Base-by-base conservation (phyloP, 37 sponge, comb jelly and placozoan genomes). In the Spongilla lacustris region DNA sequence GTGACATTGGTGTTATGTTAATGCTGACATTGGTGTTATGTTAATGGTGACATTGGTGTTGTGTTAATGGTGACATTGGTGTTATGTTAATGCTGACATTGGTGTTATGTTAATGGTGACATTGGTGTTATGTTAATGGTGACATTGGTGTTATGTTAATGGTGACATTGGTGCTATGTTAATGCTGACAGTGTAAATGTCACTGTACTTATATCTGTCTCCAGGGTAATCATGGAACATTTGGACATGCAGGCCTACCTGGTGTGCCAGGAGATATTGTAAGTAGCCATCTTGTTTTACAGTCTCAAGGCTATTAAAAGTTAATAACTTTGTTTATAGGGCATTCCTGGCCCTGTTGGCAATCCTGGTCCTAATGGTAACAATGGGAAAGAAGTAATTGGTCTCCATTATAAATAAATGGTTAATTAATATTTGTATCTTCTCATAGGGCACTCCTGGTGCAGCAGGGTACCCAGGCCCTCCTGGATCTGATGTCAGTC, bases 211-310 rank as follows among this genome's bases (percentile, higher is more conserved):
- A 28, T n/a, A n/a, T n/a, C n/a, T n/a, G n/a, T n/a, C n/a, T 70
- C 50, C 84, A 83, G 84, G 90, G 90, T 0, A 28, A 22, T 9
- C 81, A 71, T 46, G 90, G 90, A 5, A 21, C 31, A 17, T 77
- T 76, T 12, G 90, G 90, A 24, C 0, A 0, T 24, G 14, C 22
- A 17, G 90, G 90, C 5, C 50, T 38, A n/a, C 46, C 50, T 29
- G 91, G 91, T 69, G 17, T 21, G 2, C 24, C 48, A 71, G 91
- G 90, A 34, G 74, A 84, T 66, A 73, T 75, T 58, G 87, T 86
- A 17, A 80, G 87, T 74, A 75, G 23, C 17, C 38, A 4, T 84
- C 19, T 13, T 84, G 21, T 13, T 9, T 46, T 35, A 75, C 22
- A 32, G 11, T 10, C 6, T 30, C 76, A 9, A 14, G 6, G n/a